Base-by-base conservation (phyloP, 2,113 vertebrate species). In the Megaleporinus macrocephalus region DNA sequence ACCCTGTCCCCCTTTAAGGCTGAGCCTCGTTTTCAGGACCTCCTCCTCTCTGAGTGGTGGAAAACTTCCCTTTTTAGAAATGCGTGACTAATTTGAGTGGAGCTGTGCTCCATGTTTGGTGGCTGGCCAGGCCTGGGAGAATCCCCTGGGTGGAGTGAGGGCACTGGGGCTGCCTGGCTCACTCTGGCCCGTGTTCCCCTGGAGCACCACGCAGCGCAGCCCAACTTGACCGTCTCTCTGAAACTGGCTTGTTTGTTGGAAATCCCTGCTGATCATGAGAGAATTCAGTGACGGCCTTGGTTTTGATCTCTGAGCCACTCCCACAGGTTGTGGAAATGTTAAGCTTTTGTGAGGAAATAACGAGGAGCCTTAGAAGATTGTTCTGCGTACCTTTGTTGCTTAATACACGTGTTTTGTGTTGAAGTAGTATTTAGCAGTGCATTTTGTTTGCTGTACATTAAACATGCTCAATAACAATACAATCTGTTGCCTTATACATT, bases 21-120 rank as follows among this genome's bases (percentile, higher is more conserved):
- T 49, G 14, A 71, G 33, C 57, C 47, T 78, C 22, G 55, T 51
- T 78, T 33, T 69, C 30, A 79, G 66, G n/a, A 53, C n/a, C 66
- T 70, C 66, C 66, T 70, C 22, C 41, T 44, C 20, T 36, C 20
- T 74, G 63, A 44, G 36, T 68, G 29, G 29, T 83, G 76, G 41
- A 82, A 79, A 73, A 57, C 70, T 66, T 79, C 27, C 66, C 80
- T 63, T 79, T 72, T 78, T 85, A 53, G 57, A 79, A 82, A 75
- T 68, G 79, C n/a, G 77, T 82, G 75, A 82, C 75, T 68, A 69
- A 41, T 78, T 73, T 55, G 36, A 72, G 70, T 68, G 66, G 13
- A 14, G 61, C 53, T 44, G 27, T 73, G 59, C 72, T 77, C 66
- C 29, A 57, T 79, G 70, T 62, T 79, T 83, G 75, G 72, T 59